Evolutionary conservation across 1,140 invertebrate genomes (phyloP), one percentile per base, ranked within the genome.

Genomic region (Drosophila lowei): DNA sequence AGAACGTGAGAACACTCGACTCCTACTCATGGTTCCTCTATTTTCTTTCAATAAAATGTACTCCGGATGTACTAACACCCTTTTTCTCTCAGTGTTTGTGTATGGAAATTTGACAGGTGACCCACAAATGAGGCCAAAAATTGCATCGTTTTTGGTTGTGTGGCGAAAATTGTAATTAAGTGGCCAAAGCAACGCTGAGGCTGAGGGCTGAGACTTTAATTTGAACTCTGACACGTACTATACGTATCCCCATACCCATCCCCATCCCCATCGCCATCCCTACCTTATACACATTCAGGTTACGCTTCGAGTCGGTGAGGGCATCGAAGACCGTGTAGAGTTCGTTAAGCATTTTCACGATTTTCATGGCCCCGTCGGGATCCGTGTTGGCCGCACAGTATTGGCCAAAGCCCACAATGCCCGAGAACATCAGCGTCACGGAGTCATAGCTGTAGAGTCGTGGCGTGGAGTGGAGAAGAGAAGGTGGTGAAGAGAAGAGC

Each of bases 271-370:
- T 23, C 21, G 21, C n/a, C n/a, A 18, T 18, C 18, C 73, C 90
- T 92, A 98, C 98, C 95, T 99, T 99, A 91, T 98, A 99, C 47
- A 99, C 97, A 90, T 98, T 96, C 8, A 97, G 96, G 92, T 98
- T 98, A 56, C 95, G 94, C 81, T 95, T 96, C 1, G 97, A 96
- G 92, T 98, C 97, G 1, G 97, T 97, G 2, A 99, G 93, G 8
- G 96, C 96, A 90, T 98, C 97, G 81, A 98, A 98, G 3, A 96
- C 95, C 0, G 97, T 98, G 91, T 98, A 98, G 49, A 98, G 93
- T 90, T 96, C 95, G 91, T 98, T 98, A 15, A 98, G 93, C 94
- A 98, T 96, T 89, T 96, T 94, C 5, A 98, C 97, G 72, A 98
- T 98, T 92, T 97, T 97, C 96, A 98, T 98, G 15, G 97, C 97